Evolutionary conservation across 2,113 vertebrate species (phyloP), one percentile per base, ranked within the genome.

Genomic region (Lepisosteus oculatus): DNA sequence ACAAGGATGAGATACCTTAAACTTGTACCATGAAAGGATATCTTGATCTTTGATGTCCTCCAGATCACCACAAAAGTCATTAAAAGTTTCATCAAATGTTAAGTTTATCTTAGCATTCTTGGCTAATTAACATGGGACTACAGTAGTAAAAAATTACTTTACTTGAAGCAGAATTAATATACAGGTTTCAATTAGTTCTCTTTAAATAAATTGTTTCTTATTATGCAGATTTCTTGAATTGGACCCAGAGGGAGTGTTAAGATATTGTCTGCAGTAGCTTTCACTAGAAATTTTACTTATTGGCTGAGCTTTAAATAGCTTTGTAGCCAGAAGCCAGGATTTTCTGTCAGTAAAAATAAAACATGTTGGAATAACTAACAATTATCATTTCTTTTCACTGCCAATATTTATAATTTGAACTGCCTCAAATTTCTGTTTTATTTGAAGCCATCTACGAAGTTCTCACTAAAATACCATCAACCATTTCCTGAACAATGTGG

Each of bases 181-280:
- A 75, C 7, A 71, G 70, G 8, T 65, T 75, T 72, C 17, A 75
- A 69, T 76, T 55, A 68, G 43, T 64, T 77, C 71, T 78, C 65
- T 62, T 61, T n/a, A 3, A 6, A 71, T 71, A 54, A 79, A 71
- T 29, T 71, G 62, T 15, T 76, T 42, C 61, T 55, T 61, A 74
- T 79, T 65, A 80, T 45, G 41, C 8, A 69, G 68, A 77, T 69
- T 6, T 74, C 41, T 12, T 61, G 43, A 8, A 59, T 77, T 42
- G 67, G 7, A 51, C 70, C 62, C 63, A 74, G 54, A 56, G 42
- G 6, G 15, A 70, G 70, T 77, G 71, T 57, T 76, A 64, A 69
- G 8, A 45, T 12, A 62, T 51, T 51, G 47, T 51, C 5, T 29
- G 5, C 73, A 71, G 59, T 43, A 69, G 61, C 68, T 70, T 44